Percentiles rank a stretch among this genome's conserved stretches.
These are phyloP conservation scores for Macrosteles quadrilineatus DNA, from an alignment of 1,140 invertebrate species.

Conservation along the genomic window DNA sequence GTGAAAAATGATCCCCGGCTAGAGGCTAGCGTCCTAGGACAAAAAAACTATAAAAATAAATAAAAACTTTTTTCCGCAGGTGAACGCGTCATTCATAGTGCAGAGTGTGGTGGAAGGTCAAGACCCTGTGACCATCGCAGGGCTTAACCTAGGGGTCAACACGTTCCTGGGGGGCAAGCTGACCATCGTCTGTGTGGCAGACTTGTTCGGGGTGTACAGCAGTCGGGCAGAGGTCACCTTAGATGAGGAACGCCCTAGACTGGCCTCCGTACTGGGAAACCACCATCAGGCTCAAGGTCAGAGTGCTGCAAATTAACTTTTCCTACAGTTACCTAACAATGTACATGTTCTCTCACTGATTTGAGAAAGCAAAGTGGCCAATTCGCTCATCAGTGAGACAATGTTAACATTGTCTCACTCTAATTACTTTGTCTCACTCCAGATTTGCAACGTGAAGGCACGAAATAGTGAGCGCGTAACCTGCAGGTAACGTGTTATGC, in stretches of 20 bases:
- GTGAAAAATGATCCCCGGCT: no score
- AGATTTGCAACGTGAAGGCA: no score
- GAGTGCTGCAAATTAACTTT: not conserved
- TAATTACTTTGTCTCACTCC: no score
- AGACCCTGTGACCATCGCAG: constrained; percentile 36
- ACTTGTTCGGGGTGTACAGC: constrained; percentile 61
- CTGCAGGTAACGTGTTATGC: no score
- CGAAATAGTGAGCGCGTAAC: no score
- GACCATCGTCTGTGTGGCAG: constrained; percentile 62
- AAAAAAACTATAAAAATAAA: no score
- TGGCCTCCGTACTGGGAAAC: constrained; percentile 60
- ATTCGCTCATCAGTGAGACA: not conserved
- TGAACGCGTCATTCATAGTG: constrained; percentile 36
- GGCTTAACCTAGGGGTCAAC: constrained; percentile 42
- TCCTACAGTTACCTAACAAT: no score
- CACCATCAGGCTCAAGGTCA: constrained; percentile 30
- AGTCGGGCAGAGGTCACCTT: constrained; percentile 52
- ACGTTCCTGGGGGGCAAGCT: constrained; percentile 49
- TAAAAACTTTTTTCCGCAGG: no score
- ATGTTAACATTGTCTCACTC: not conserved
- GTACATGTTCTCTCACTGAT: no score
- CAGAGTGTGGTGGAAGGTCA: constrained; percentile 22
- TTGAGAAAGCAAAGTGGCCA: no score
- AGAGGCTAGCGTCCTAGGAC: no score
- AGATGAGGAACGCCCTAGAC: constrained; percentile 65